Percentiles rank a stretch among this genome's conserved stretches.
These are phyloP conservation scores for Leptosomus discolor DNA, from an alignment of 2,113 vertebrate genomes.

Conservation along the genomic window DNA sequence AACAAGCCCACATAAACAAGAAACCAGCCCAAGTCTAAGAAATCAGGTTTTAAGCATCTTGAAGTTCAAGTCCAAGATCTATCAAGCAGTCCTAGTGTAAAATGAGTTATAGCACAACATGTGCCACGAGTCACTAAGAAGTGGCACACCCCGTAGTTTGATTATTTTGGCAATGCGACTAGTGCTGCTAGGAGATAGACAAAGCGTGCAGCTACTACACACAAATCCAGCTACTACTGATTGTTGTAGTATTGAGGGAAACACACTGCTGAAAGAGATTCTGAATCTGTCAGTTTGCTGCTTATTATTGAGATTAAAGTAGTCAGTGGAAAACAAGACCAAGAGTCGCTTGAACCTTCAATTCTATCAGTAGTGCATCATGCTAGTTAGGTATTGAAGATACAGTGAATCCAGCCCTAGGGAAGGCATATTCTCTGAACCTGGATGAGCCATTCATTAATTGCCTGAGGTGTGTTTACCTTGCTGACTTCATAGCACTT, in stretches of 20 bases:
- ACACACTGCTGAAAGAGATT: not conserved
- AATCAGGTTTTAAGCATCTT: not conserved
- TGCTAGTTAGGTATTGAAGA: not conserved
- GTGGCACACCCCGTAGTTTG: not conserved
- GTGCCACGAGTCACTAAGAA: fast-evolving
- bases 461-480: not conserved
- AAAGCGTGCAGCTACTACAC: not conserved
- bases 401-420: not conserved
- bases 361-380: fast-evolving
- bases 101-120: fast-evolving
- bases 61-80: not conserved
- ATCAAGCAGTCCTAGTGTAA: not conserved
- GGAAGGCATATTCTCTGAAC: not conserved
- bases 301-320: not conserved
- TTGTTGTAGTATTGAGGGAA: not conserved
- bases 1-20: not conserved
- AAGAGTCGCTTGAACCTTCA: not conserved
- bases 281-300: not conserved
- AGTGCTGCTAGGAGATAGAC: not conserved
- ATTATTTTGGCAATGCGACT: not conserved
- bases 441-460: not conserved
- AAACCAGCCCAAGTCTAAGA: not conserved
- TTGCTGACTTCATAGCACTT: not conserved
- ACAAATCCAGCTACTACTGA: not conserved
- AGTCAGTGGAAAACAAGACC: not conserved